Percentiles rank a stretch among this genome's conserved stretches.
These are phyloP conservation scores for Notodonta dromedarius DNA, from an alignment of 2,888 invertebrate species.

Conservation along the genomic window DNA sequence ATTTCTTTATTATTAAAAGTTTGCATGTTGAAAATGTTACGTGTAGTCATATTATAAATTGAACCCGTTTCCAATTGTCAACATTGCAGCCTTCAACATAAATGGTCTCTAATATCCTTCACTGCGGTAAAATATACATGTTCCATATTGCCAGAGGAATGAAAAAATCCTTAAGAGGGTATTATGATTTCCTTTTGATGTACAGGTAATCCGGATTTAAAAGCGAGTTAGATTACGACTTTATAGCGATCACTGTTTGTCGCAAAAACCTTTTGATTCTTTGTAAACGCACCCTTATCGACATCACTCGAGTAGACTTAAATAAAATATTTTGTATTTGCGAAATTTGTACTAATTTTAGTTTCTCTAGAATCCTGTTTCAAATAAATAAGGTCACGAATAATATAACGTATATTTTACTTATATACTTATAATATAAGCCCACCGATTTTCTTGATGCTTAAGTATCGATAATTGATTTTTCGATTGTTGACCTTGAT, in stretches of 20 bases:
- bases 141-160: not conserved
- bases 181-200: conserved; percentile 21
- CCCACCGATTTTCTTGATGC: too few species aligned
- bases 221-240: conserved; percentile 23
- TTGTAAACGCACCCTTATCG: not conserved
- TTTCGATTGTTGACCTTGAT: too few species aligned
- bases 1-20: too few species aligned
- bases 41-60: too few species aligned
- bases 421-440: not conserved
- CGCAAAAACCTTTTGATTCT: not conserved
- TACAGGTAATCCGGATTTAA: conserved; percentile 22
- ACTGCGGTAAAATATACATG: not conserved
- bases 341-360: not conserved
- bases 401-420: not conserved
- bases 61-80: not conserved
- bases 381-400: not conserved
- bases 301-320: not conserved
- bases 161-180: conserved; percentile 12
- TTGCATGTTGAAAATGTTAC: too few species aligned
- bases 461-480: too few species aligned
- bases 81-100: not conserved
- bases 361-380: not conserved
- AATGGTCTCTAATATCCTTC: not conserved
- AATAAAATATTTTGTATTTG: not conserved
- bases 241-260: conserved; percentile 17